phyloP scores from a whole-genome alignment of 2,797 vertebrate species.

The Acipenser ruthenus region DNA sequence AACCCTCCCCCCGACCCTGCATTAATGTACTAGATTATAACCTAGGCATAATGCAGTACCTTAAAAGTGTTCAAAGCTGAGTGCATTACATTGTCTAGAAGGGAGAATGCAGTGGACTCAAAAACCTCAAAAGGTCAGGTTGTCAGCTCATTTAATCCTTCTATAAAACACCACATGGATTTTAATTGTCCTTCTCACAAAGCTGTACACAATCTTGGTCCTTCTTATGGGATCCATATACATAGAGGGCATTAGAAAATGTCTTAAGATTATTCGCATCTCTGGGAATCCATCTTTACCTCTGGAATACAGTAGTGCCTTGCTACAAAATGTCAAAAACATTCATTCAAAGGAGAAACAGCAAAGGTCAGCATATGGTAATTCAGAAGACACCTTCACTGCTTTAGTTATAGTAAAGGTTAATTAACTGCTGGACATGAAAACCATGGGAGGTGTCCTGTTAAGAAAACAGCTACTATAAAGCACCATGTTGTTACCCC shows the following conservation, averaged over 20 bases:
- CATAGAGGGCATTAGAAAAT: too few species aligned
- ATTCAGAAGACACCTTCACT: constrained; percentile 46
- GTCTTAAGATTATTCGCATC: not conserved
- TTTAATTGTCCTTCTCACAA: too few species aligned
- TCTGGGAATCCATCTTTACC: not conserved
- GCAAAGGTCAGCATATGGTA: constrained; percentile 65
- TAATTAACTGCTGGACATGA: constrained; percentile 11
- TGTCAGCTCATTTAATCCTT: constrained; percentile 71
- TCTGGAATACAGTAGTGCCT: not conserved
- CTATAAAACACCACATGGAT: too few species aligned
- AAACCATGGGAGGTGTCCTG: constrained; percentile 10
- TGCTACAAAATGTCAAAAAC: constrained; percentile 55
- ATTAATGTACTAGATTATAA: constrained; percentile 46
- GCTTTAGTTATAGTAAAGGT: constrained; percentile 24
- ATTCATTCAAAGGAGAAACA: constrained; percentile 40
- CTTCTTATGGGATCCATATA: too few species aligned
- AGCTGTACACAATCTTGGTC: too few species aligned
- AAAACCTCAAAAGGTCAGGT: constrained; percentile 65
- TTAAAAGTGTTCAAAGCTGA: constrained; percentile 56
- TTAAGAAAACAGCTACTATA: not conserved
- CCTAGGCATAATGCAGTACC: constrained; percentile 55
- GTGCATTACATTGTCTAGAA: constrained; percentile 22
- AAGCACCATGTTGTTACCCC: not conserved
- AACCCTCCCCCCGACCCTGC: not conserved
- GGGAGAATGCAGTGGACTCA: constrained; percentile 39